Evolutionary conservation across 1,140 invertebrate species (phyloP), one percentile per base, ranked within the genome.

Genomic region (Leptinotarsa texana): DNA sequence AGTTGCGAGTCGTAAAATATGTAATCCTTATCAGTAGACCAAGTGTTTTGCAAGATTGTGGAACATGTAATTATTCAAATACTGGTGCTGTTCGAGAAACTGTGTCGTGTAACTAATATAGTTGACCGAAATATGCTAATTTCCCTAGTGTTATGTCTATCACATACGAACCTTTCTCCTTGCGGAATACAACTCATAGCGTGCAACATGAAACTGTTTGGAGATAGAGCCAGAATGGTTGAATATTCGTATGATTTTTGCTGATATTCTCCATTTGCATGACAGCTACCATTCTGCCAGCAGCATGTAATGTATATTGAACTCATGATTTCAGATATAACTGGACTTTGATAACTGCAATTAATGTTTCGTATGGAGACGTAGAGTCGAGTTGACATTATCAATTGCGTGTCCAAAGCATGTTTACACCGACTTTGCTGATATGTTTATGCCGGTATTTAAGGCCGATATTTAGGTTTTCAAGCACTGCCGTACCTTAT

Each of bases 401-500:
- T 69, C 67, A 69, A 33, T 69, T 69, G 67, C 67, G 67, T 69
- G 67, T 49, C 33, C 15, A 42, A 42, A 18, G 33, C 67, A 15
- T 69, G 67, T 69, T 69, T 69, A 69, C 67, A 69, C 67, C 67
- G 42, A n/a, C 67, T 42, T 42, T 18, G 15, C 42, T 69, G 67
- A 69, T 69, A 69, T 48, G 67, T 69, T 69, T 21, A 69, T 48
- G 67, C 24, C 6, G 67, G 27, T 49, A 42, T 42, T 18, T 18
- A 42, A 21, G 42, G 27, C n/a, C 42, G 18, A 69, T 42, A 18
- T 69, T 42, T 15, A 47, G 33, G 18, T 48, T 69, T 69, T 21
- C 6, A 47, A 17, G 24, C 67, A 49, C 24, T 21, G 42, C 33
- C 33, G 18, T 69, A 3, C 22, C 33, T 42, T 48, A 42, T 49